Percentiles rank a stretch among this genome's conserved stretches.
Evolutionary conservation across 2,797 vertebrate species (phyloP).

Genomic region (Adelosebastes latens): DNA sequence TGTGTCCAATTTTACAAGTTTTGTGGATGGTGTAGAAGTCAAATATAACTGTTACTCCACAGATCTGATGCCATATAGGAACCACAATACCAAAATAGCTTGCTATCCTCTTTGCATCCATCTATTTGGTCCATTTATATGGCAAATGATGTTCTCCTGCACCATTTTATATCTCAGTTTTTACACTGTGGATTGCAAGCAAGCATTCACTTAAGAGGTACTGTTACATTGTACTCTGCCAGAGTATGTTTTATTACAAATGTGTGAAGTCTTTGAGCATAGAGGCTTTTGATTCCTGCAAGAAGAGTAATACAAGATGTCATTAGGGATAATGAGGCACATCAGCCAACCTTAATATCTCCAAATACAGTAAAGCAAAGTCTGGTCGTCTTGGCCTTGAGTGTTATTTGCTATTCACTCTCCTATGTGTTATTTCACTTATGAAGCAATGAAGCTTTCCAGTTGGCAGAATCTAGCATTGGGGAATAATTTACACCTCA

Average conservation of each 20-base stretch:
- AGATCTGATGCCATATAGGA: background rate
- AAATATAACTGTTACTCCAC: constrained; percentile 10
- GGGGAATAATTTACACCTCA: constrained; percentile 63
- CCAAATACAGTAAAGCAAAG: constrained; percentile 16
- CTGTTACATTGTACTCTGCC: background rate
- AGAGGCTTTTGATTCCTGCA: constrained; percentile 11
- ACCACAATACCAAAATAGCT: background rate
- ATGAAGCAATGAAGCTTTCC: constrained; percentile 38
- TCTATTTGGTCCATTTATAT: constrained; percentile 14
- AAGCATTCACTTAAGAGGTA: background rate
- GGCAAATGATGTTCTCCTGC: background rate
- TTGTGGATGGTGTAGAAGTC: constrained; percentile 31
- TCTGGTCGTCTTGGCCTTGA: constrained; percentile 31
- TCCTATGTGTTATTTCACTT: constrained; percentile 45
- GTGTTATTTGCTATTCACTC: constrained; percentile 30
- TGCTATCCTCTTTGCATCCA: background rate
- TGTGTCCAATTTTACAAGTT: constrained; percentile 34
- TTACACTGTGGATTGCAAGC: background rate
- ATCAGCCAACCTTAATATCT: constrained; percentile 28
- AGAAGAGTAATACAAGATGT: constrained; percentile 32
- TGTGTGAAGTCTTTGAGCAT: constrained; percentile 2
- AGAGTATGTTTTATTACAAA: constrained; percentile 11
- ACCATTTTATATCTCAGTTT: background rate
- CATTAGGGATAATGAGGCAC: constrained; percentile 54
- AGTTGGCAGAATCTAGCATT: constrained; percentile 26